Conservation (phyloP, 2,888 invertebrate genomes). For the Caenorhabditis plicata region DNA sequence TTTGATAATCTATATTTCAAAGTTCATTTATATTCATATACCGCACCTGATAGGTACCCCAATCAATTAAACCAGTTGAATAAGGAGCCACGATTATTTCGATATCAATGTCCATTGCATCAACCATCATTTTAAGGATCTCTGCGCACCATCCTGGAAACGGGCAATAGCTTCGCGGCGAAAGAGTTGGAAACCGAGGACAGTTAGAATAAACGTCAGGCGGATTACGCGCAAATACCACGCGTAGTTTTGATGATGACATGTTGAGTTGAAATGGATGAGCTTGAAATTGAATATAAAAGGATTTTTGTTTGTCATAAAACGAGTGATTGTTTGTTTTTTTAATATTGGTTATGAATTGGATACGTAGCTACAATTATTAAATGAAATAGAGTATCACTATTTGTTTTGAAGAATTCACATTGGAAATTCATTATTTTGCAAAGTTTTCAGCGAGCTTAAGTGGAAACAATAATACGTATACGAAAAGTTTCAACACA, state of each 20-base stretch:
- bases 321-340: too few species aligned
- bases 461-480: too few species aligned
- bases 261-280: constrained; percentile 7
- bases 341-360: too few species aligned
- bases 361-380: too few species aligned
- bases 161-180: constrained; percentile 44
- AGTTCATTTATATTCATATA: not conserved
- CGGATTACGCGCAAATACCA: constrained; percentile 49
- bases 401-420: too few species aligned
- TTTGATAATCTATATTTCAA: not conserved
- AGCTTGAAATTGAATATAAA: constrained; percentile 9
- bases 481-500: too few species aligned
- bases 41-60: constrained; percentile 26
- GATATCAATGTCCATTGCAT: constrained; percentile 28
- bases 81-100: constrained; percentile 20
- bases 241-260: constrained; percentile 32
- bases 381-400: too few species aligned
- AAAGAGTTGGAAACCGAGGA: constrained; percentile 41
- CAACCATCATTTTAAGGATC: constrained; percentile 36
- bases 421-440: too few species aligned
- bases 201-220: constrained; percentile 53
- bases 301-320: too few species aligned
- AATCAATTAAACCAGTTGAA: constrained; percentile 32
- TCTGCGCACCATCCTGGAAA: constrained; percentile 55
- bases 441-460: too few species aligned